Percentiles rank a stretch among this genome's conserved stretches.
These are phyloP conservation scores for Sakesphorus luctuosus DNA, from an alignment of 2,113 vertebrate genomes.

Conservation along the genomic window DNA sequence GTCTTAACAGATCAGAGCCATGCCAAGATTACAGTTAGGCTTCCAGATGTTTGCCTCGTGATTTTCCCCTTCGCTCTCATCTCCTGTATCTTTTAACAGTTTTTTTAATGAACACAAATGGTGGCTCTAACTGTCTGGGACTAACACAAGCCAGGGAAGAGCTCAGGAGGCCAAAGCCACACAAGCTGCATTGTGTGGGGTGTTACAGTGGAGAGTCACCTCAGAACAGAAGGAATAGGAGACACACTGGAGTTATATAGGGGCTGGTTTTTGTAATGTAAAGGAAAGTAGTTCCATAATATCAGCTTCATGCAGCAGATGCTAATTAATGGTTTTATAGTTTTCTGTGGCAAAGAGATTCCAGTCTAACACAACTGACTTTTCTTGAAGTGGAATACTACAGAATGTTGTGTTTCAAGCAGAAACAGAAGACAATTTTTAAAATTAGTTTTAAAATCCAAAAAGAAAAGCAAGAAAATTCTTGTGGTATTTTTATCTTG, in stretches of 20 bases:
- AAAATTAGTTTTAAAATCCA: neutral
- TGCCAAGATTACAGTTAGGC: neutral
- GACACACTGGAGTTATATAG: neutral
- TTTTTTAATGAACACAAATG: neutral
- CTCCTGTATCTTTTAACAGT: neutral
- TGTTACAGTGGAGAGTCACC: neutral
- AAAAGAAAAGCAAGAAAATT: neutral
- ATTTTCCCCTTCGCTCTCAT: neutral
- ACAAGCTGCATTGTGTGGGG: neutral
- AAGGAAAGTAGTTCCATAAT: neutral
- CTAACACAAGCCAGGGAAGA: neutral
- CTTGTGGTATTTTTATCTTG: constrained; percentile 44
- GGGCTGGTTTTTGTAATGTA: neutral
- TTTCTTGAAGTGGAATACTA: neutral
- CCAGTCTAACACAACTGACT: neutral
- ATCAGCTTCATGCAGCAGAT: neutral
- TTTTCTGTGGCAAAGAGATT: neutral
- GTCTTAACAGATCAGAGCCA: neutral
- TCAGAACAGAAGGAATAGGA: neutral
- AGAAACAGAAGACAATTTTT: neutral
- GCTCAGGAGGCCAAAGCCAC: neutral
- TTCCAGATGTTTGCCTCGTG: neutral
- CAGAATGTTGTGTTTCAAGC: neutral
- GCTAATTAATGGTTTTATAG: neutral
- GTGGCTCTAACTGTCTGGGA: neutral